These are phyloP conservation scores for Trachemys scripta DNA, from an alignment of 2,113 vertebrate species.

Conservation along the genomic window DNA sequence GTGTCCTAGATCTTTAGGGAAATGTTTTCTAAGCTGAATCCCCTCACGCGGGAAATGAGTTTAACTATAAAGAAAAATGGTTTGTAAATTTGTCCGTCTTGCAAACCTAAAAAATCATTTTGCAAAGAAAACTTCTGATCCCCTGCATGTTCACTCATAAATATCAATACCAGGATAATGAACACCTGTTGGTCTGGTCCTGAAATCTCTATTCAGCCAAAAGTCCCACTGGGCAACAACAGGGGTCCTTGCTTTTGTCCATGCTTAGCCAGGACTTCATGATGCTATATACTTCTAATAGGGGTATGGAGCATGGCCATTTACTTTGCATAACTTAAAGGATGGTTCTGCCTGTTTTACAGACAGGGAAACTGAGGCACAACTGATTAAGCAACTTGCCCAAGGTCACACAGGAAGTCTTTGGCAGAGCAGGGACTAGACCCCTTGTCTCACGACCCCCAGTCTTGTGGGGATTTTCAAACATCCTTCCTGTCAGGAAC, in stretches of 20 bases:
- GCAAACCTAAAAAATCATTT: background rate
- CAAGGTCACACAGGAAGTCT: background rate
- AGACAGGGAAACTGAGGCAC: background rate
- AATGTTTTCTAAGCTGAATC: background rate
- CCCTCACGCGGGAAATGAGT: rapidly evolving
- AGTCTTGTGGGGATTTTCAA: background rate
- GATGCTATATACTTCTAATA: no score
- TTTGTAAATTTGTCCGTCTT: no score
- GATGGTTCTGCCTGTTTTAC: background rate
- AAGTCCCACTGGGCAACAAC: background rate
- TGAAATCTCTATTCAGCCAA: background rate
- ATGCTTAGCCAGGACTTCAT: background rate
- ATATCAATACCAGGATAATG: background rate
- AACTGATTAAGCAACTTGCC: background rate
- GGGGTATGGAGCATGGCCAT: background rate
- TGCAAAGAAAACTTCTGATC: background rate
- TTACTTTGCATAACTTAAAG: background rate
- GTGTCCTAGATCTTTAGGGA: no score
- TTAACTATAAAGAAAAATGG: background rate
- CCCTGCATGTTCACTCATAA: background rate
- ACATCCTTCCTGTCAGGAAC: background rate
- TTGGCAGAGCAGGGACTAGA: background rate
- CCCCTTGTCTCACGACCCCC: background rate
- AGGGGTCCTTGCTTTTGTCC: background rate
- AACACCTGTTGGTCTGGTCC: background rate